Evolutionary conservation across 2,888 invertebrate species (phyloP).

Genomic region (Nesidiocoris tenuis): DNA sequence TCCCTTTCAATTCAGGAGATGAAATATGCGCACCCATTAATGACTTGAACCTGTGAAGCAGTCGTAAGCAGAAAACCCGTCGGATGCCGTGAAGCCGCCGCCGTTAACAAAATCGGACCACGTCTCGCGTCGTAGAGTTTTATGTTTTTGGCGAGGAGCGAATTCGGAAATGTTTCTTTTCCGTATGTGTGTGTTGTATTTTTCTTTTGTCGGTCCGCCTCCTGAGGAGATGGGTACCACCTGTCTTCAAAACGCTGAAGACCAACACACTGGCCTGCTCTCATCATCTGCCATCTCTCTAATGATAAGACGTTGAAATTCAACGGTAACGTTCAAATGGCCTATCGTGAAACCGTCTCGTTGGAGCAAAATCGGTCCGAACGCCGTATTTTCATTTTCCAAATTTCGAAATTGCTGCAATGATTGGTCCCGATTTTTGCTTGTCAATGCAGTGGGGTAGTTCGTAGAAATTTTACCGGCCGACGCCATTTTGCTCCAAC

Average conservation of each 20-base stretch:
- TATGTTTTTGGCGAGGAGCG: conserved; percentile 25
- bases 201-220: conserved; percentile 50
- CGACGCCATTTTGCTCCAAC: conserved; percentile 28
- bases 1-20: no score
- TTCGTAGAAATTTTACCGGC: not conserved
- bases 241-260: conserved; percentile 32
- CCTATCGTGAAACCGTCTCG: conserved; percentile 29
- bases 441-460: not conserved
- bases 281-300: conserved; percentile 37
- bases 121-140: no score
- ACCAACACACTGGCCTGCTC: not conserved
- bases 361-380: conserved; percentile 29
- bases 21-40: conserved; percentile 35
- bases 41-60: conserved; percentile 30
- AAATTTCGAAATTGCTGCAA: not conserved
- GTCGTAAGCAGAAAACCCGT: conserved; percentile 25
- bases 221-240: conserved; percentile 38
- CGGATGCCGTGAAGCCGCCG: not conserved
- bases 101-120: no score
- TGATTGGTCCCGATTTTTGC: not conserved
- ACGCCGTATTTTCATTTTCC: no score
- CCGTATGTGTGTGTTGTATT: conserved; percentile 50
- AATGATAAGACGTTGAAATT: conserved; percentile 46
- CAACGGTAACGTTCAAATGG: conserved; percentile 47
- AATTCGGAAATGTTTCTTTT: conserved; percentile 43